Evolutionary conservation across 2,888 invertebrate genomes (phyloP).

Genomic region (Lucinisca nassula): DNA sequence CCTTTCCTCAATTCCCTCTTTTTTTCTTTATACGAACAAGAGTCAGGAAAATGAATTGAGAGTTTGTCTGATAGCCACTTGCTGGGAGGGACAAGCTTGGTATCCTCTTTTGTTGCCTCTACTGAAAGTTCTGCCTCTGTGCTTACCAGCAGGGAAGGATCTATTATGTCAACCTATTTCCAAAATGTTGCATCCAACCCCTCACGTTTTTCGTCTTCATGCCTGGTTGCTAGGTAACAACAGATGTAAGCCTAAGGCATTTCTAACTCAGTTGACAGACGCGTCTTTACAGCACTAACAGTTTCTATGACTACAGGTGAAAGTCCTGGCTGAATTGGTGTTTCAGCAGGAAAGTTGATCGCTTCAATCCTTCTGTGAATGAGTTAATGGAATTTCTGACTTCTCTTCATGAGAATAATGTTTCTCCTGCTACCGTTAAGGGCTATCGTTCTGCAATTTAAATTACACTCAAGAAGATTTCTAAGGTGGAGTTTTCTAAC

Average conservation of each 20-base stretch:
- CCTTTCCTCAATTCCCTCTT: neutral
- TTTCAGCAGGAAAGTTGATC: neutral
- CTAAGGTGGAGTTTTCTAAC: neutral
- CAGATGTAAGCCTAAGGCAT: neutral
- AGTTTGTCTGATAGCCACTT: neutral
- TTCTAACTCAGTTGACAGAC: neutral
- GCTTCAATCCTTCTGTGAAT: neutral
- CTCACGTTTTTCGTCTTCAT: neutral
- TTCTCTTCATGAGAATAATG: neutral
- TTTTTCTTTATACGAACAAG: neutral
- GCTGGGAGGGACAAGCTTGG: neutral
- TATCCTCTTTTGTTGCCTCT: neutral
- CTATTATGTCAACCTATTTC: neutral
- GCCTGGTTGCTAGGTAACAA: neutral
- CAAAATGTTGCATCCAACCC: neutral
- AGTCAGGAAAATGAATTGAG: too few species aligned
- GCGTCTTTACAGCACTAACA: neutral
- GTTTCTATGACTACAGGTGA: neutral
- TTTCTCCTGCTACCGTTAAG: neutral
- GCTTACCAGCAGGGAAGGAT: neutral
- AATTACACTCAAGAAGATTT: neutral
- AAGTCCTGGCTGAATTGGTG: neutral
- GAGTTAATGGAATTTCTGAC: neutral
- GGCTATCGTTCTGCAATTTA: neutral
- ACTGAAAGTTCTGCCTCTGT: neutral